These are phyloP conservation scores for Paralichthys olivaceus DNA, from an alignment of 2,113 vertebrate genomes.

Conservation along the genomic window DNA sequence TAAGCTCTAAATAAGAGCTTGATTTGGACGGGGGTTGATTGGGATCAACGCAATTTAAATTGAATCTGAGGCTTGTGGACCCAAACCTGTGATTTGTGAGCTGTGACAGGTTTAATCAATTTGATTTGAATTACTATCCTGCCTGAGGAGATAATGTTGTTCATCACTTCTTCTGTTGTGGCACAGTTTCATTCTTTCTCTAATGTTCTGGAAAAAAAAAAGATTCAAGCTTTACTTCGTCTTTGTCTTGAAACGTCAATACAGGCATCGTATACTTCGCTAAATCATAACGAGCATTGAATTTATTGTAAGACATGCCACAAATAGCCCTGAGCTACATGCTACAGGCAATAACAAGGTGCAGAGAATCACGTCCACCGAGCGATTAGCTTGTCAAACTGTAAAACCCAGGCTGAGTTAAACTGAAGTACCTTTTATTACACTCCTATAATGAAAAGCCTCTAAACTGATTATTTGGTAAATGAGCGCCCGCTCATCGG, in stretches of 20 bases:
- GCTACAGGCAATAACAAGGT: constrained; percentile 25
- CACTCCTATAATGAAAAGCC: constrained; percentile 46
- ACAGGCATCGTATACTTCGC: too few relatives aligned
- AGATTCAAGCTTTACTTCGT: neutral
- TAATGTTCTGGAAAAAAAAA: constrained; percentile 1
- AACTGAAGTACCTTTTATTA: constrained; percentile 54
- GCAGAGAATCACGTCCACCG: constrained; percentile 43
- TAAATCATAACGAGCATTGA: too few relatives aligned
- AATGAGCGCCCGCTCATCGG: constrained; percentile 45
- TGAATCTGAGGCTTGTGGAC: constrained; percentile 49
- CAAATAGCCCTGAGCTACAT: constrained; percentile 19
- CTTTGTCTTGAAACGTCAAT: neutral
- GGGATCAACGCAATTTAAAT: constrained; percentile 54
- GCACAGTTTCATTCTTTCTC: neutral
- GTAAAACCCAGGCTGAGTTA: constrained; percentile 46
- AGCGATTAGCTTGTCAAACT: constrained; percentile 56
- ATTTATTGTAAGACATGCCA: constrained; percentile 2
- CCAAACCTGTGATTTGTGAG: constrained; percentile 62
- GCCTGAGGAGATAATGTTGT: constrained; percentile 45
- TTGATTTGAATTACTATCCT: constrained; percentile 62
- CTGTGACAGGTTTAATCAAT: constrained; percentile 72
- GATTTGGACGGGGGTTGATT: constrained; percentile 56
- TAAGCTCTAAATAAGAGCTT: constrained; percentile 5
- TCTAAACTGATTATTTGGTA: constrained; percentile 58
- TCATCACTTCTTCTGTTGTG: constrained; percentile 21